A percentile compares a stretch with the other conserved stretches of the same genome.
phyloP scores from a whole-genome alignment of 2,113 vertebrate genomes.

The Ictalurus punctatus region DNA sequence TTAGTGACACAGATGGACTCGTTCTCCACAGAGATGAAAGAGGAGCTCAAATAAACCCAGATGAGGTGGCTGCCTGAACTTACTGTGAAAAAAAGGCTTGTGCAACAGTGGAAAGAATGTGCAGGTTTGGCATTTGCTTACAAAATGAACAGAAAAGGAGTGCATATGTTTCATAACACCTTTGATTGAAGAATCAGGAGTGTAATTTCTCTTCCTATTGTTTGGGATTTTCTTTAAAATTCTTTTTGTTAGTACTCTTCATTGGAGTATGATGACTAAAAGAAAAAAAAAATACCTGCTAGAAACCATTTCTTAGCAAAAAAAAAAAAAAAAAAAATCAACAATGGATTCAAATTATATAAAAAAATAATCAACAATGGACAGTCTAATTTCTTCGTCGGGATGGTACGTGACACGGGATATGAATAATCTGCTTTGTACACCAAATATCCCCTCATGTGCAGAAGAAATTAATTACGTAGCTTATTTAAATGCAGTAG shows the following conservation, averaged over 20 bases:
- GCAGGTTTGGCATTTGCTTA: background rate
- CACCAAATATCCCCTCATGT: background rate
- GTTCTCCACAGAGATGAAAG: background rate
- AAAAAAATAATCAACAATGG: background rate
- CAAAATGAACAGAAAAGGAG: background rate
- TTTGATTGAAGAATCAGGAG: background rate
- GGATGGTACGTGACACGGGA: background rate
- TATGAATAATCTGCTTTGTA: background rate
- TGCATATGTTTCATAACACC: background rate
- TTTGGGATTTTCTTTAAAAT: background rate
- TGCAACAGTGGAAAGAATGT: background rate
- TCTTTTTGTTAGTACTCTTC: background rate
- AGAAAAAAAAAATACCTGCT: background rate
- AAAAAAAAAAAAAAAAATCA: background rate
- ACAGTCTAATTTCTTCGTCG: background rate
- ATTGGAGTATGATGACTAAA: background rate
- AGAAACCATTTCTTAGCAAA: slow-evolving; percentile 12
- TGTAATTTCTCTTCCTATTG: background rate
- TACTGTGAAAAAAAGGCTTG: background rate
- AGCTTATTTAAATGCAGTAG: background rate
- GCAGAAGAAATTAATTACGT: background rate
- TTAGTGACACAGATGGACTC: slow-evolving; percentile 13
- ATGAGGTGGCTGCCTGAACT: background rate
- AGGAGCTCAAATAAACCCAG: background rate
- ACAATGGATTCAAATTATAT: background rate